Evolutionary conservation across 1,140 invertebrate species (phyloP), one percentile per base, ranked within the genome.

Genomic region (Akabosia matsudoensis): DNA sequence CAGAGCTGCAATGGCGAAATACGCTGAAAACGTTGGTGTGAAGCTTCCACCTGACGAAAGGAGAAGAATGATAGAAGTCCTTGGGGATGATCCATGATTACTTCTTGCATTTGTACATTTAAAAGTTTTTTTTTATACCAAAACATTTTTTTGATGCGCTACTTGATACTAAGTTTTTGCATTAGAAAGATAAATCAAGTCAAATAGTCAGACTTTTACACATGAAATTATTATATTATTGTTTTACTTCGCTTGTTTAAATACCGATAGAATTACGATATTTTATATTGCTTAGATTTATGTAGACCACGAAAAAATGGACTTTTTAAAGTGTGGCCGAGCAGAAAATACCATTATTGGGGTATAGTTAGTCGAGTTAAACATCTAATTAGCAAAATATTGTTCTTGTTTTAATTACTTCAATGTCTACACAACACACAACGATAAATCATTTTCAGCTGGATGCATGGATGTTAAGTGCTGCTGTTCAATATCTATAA

Each of bases 151-250:
- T n/a, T n/a, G 79, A 0, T 79, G 81, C 4, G 74, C 79, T 37
- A 84, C 80, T 56, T 83, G 81, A 75, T 79, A 77, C 34, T 52
- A n/a, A 52, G 13, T 52, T 52, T 52, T 13, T 52, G 45, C 45
- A 52, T 52, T 52, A 52, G n/a, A 52, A 52, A 45, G 18, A 45
- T 45, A 7, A 45, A 10, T 45, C 37, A 45, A 45, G 37, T 45
- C 37, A 45, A 45, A 45, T 18, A 45, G 37, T 45, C 37, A 45
- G 37, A 45, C 37, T 45, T 45, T 45, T 45, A n/a, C 18, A 45
- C 18, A 45, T 10, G 7, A 45, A 10, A 45, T 45, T 45, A 45
- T 45, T 10, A 45, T 45, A 7, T 18, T 45, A 18, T 45, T 45
- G 7, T 45, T 45, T 10, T 45, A 45, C 18, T 45, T n/a, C n/a